Evolutionary conservation across 1,140 invertebrate genomes (phyloP), one percentile per base, ranked within the genome.

Genomic region (Cotesia glomerata): DNA sequence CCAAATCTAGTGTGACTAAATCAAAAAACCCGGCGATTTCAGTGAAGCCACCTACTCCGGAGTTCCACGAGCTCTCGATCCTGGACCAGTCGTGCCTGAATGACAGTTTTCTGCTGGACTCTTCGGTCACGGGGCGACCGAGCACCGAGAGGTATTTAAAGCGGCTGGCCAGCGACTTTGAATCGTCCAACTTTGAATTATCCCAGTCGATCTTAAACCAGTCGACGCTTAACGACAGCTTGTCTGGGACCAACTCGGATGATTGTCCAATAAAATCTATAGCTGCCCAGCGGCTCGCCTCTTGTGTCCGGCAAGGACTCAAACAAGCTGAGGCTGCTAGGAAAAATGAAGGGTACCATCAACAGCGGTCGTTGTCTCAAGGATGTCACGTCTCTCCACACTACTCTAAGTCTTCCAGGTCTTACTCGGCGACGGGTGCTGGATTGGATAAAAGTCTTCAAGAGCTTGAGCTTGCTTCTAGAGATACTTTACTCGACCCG

Each of bases 311-410:
- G 16, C 65, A 66, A 63, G 74, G 59, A 36, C 64, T 56, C 26
- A 64, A 36, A 14, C 67, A 72, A 54, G n/a, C 65, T 18, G 70
- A 67, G 0, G 4, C 9, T 49, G 49, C 58, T 4, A 52, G 54
- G 32, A 11, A 58, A 39, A 14, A 14, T 9, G 68, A 67, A n/a
- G 8, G 0, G 7, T 73, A 71, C 18, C 16, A 56, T 36, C 5
- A 56, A 5, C 72, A 72, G 36, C 75, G 83, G 54, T 81, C 79
- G 1, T 66, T 78, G 35, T 85, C 82, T 4, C 76, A 78, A 59
- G 75, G 72, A 8, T 75, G 78, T 54, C 56, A 26, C 26, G 11
- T 18, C 9, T 72, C 74, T 1, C 69, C 71, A 2, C 76, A 56
- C 64, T 76, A 61, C 73, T 51, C 71, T 2, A 67, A 45, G 0